Conservation (phyloP, 2,797 vertebrate species). For the Lagocephalus sceleratus region DNA sequence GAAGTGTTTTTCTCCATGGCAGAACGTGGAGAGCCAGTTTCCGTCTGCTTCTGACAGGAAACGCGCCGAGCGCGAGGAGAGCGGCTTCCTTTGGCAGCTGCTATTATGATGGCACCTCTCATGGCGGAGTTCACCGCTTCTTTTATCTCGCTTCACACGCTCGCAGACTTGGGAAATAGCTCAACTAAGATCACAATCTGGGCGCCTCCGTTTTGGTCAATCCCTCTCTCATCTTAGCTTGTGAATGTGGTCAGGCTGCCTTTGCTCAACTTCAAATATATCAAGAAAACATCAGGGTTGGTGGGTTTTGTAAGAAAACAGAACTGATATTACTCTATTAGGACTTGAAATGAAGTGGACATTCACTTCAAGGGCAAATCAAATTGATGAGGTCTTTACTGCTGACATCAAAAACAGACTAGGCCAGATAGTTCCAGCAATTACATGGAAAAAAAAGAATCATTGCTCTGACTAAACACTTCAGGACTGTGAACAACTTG, state of each 20-base stretch:
- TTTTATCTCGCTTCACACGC: background rate
- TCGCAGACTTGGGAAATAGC: constrained; percentile 4
- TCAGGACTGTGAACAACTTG: too few relatives aligned
- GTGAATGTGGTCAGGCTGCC: background rate
- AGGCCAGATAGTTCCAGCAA: too few relatives aligned
- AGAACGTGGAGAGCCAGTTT: constrained; percentile 38
- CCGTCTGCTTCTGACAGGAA: constrained; percentile 59
- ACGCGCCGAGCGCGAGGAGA: constrained; percentile 28
- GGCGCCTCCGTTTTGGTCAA: constrained; percentile 32
- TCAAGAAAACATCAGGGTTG: too few relatives aligned
- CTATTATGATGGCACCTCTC: constrained; percentile 13
- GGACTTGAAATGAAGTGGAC: background rate
- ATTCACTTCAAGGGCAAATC: background rate
- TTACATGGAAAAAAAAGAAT: too few relatives aligned
- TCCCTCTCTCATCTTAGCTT: background rate
- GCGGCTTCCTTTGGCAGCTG: constrained; percentile 23
- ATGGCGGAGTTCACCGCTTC: constrained; percentile 6
- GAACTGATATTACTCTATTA: too few relatives aligned
- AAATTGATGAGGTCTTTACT: background rate
- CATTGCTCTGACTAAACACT: too few relatives aligned
- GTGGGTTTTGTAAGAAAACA: too few relatives aligned
- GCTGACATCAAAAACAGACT: too few relatives aligned
- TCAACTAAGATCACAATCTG: constrained; percentile 39
- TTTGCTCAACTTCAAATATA: too few relatives aligned
- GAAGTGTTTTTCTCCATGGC: constrained; percentile 61